These are phyloP conservation scores for Microchrysa polita DNA, from an alignment of 2,888 invertebrate species.

Conservation along the genomic window DNA sequence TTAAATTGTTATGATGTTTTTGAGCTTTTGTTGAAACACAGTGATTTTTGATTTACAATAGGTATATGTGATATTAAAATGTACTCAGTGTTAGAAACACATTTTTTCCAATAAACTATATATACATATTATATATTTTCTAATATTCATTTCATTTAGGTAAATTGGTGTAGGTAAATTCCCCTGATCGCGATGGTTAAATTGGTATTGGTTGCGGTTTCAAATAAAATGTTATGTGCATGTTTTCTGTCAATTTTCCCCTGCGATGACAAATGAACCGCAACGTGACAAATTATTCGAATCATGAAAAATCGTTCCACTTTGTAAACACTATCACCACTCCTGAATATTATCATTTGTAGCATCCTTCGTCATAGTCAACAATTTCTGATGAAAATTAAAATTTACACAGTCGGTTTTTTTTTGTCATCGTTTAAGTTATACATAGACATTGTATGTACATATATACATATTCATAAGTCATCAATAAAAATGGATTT, in stretches of 20 bases:
- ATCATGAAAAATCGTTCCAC: constrained; percentile 47
- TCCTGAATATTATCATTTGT: background rate
- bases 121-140: too few species aligned
- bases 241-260: constrained; percentile 33
- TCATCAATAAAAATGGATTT: constrained; percentile 36
- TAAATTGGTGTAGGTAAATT: too few species aligned
- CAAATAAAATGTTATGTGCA: constrained; percentile 9
- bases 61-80: too few species aligned
- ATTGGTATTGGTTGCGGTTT: background rate
- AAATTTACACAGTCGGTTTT: constrained; percentile 6
- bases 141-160: too few species aligned
- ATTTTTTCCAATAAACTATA: too few species aligned
- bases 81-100: too few species aligned
- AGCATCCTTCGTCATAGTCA: background rate
- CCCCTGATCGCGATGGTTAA: too few species aligned
- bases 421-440: constrained; percentile 4
- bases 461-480: constrained; percentile 32
- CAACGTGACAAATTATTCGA: constrained; percentile 49
- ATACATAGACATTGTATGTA: too few species aligned
- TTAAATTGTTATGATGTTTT: too few species aligned
- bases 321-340: constrained; percentile 45
- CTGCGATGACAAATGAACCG: constrained; percentile 48
- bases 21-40: too few species aligned
- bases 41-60: too few species aligned
- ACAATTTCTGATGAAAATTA: constrained; percentile 20